Evolutionary conservation across 1,140 invertebrate genomes (phyloP), one percentile per base, ranked within the genome.

Genomic region (Stratiolaelaps scimitus): DNA sequence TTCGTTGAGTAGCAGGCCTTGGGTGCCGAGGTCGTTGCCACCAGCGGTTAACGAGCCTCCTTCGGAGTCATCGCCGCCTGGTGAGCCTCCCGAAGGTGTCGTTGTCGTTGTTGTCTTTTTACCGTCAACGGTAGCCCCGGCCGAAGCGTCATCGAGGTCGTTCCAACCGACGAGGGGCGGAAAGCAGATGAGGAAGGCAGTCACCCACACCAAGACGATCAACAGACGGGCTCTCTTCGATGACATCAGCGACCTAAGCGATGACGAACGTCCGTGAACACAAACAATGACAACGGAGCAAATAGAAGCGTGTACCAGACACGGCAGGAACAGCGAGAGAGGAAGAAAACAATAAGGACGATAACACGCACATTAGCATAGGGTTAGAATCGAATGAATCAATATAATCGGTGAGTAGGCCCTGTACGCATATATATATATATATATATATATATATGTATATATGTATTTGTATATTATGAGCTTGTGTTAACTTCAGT

Each of bases 141-240:
- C 46, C 44, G 65, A 66, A 26, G 23, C 40, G 46, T 45, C 46
- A 44, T 47, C 23, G 67, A 68, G 34, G 78, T 91, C 87, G 74
- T 87, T 92, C 91, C 92, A 83, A 15, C 91, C 91, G 23, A 96
- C 88, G 43, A 98, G 76, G 6, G 92, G 93, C 34, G 93, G 93
- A 73, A 97, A 91, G 75, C 92, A 97, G 67, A 98, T 94, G 70
- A 95, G 84, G 72, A 96, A 94, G 64, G 90, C 93, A 43, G 95
- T 79, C 56, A 94, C 83, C 93, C 94, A 98, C 6, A 96, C 85
- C 5, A 82, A 83, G 45, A 84, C 87, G 20, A 97, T 92, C 68
- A 96, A 81, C 19, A 87, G 77, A 73, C 90, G 92, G 0, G 91
- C 91, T 70, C 89, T 78, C 70, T 82, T 84, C 67, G 85, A 83